These are phyloP conservation scores for Parelbella ahira DNA, from an alignment of 2,888 invertebrate species.

Conservation along the genomic window DNA sequence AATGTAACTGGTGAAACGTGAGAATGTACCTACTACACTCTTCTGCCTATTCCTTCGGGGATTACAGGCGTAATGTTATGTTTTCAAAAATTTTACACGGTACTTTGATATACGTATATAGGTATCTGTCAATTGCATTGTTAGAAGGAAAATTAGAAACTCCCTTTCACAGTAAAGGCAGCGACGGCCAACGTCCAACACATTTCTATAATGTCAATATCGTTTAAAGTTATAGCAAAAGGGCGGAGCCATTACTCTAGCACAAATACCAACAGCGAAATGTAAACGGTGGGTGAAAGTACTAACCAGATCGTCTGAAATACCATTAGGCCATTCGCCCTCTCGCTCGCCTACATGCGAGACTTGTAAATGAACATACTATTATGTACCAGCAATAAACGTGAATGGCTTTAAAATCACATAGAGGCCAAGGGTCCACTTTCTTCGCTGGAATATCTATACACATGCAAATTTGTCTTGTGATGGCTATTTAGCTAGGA, in stretches of 20 bases:
- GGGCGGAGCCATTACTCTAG: constrained; percentile 53
- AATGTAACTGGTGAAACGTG: too few relatives aligned
- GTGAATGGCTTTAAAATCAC: constrained; percentile 20
- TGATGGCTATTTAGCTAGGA: constrained; percentile 2
- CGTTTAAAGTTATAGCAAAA: constrained; percentile 44
- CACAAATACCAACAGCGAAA: constrained; percentile 66
- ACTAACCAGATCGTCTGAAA: constrained; percentile 60
- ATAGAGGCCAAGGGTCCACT: constrained; percentile 7
- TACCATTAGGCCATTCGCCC: constrained; percentile 53
- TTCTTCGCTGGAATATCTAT: constrained; percentile 14
- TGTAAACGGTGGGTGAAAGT: constrained; percentile 74
- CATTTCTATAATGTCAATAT: constrained; percentile 36
- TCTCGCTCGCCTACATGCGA: constrained; percentile 33
- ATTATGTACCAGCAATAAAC: constrained; percentile 27
- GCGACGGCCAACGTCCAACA: constrained; percentile 18
- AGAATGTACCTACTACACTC: too few relatives aligned
- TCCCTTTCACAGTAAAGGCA: constrained; percentile 36
- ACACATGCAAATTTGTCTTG: constrained; percentile 11
- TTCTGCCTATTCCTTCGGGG: too few relatives aligned
- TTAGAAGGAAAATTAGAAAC: constrained; percentile 25
- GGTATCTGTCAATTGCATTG: too few relatives aligned
- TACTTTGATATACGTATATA: too few relatives aligned
- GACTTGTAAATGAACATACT: constrained; percentile 35
- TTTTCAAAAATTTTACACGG: too few relatives aligned
- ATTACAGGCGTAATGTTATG: too few relatives aligned